Evolutionary conservation across 2,888 invertebrate genomes (phyloP).

Genomic region (Odontothrips loti): DNA sequence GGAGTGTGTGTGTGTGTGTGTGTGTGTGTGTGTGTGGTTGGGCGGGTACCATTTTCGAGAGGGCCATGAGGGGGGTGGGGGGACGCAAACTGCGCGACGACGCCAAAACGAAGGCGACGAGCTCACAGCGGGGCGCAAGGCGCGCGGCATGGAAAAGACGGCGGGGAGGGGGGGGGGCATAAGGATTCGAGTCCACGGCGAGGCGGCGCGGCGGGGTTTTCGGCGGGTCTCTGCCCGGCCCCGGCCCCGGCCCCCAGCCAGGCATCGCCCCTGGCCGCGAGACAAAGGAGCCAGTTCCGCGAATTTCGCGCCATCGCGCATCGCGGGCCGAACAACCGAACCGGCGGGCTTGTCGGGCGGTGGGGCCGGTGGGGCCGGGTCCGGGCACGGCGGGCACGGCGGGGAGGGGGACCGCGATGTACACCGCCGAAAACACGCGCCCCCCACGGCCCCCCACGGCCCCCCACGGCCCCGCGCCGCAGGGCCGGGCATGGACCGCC

Average conservation of each 20-base stretch:
- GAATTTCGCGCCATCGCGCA: slow-evolving; percentile 25
- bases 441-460: too few species aligned
- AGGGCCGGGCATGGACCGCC: too few species aligned
- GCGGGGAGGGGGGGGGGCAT: neutral
- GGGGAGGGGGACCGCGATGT: neutral
- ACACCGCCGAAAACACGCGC: too few species aligned
- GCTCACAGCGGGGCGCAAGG: neutral
- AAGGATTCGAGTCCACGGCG: neutral
- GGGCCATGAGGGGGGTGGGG: slow-evolving; percentile 44
- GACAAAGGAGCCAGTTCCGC: slow-evolving; percentile 24
- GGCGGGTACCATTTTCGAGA: slow-evolving; percentile 36
- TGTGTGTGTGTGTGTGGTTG: slow-evolving; percentile 32
- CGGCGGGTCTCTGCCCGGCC: slow-evolving; percentile 36
- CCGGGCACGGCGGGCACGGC: neutral
- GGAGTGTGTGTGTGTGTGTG: too few species aligned
- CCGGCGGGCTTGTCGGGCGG: slow-evolving; percentile 22
- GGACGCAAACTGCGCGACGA: slow-evolving; percentile 47
- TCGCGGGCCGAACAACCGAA: slow-evolving; percentile 31
- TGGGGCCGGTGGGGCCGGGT: neutral
- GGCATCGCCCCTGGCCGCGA: neutral
- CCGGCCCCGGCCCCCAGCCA: slow-evolving; percentile 29
- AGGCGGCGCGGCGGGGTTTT: slow-evolving; percentile 41
- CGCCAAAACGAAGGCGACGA: slow-evolving; percentile 34
- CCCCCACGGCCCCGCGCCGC: too few species aligned
- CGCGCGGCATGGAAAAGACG: neutral